Evolutionary conservation across 2,888 invertebrate genomes (phyloP).

Genomic region (Gymnosoma rotundatum): DNA sequence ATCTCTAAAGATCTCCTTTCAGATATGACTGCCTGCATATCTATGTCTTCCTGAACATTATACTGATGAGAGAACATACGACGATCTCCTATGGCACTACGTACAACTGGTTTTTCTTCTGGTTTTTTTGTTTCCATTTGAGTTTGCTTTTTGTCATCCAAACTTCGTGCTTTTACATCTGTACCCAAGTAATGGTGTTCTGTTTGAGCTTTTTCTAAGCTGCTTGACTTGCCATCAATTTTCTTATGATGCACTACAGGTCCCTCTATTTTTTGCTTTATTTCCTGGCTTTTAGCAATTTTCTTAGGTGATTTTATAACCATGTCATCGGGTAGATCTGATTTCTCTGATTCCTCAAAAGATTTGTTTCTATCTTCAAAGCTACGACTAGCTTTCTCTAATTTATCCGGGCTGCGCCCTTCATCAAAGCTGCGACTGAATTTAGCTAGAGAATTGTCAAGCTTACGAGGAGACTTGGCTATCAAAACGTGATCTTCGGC

Average conservation of each 20-base stretch:
- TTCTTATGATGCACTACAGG: conserved; percentile 86
- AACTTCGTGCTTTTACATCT: conserved; percentile 87
- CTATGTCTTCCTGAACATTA: conserved; percentile 82
- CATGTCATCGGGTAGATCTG: conserved; percentile 82
- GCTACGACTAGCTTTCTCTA: conserved; percentile 85
- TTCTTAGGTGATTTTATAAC: conserved; percentile 85
- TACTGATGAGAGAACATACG: conserved; percentile 81
- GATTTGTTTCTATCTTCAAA: conserved; percentile 86
- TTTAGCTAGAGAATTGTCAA: conserved; percentile 85
- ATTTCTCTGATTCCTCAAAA: conserved; percentile 85
- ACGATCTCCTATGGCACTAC: conserved; percentile 79
- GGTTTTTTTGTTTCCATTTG: conserved; percentile 78
- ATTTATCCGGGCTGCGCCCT: conserved; percentile 84
- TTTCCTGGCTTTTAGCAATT: conserved; percentile 84
- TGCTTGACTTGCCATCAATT: conserved; percentile 86
- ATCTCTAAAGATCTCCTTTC: conserved; percentile 85
- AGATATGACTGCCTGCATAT: conserved; percentile 85
- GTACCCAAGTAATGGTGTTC: conserved; percentile 85
- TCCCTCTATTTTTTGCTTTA: conserved; percentile 86
- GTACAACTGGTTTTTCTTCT: conserved; percentile 81
- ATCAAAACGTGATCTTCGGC: conserved; percentile 90
- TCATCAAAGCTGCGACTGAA: conserved; percentile 87
- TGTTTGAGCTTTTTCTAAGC: conserved; percentile 86
- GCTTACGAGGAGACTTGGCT: conserved; percentile 88
- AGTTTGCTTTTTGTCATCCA: conserved; percentile 84